Conservation (phyloP, 2,113 vertebrate genomes). For the Tenrec ecaudatus region DNA sequence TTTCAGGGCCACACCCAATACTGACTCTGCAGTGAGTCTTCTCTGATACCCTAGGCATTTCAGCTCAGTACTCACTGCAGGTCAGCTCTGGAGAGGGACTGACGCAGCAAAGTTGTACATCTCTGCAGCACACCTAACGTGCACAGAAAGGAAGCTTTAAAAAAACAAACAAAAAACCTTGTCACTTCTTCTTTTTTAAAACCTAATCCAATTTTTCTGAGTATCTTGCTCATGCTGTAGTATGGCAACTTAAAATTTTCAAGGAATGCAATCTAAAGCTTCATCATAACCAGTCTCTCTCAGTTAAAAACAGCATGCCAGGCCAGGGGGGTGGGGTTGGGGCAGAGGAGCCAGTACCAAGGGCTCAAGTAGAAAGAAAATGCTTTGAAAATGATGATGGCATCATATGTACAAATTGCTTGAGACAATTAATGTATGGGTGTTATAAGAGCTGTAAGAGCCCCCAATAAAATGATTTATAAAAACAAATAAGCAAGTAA, state of each 20-base stretch:
- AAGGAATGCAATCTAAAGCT: not conserved
- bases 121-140: not conserved
- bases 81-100: not conserved
- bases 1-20: not conserved
- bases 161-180: too few species aligned
- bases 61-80: not conserved
- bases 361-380: too few species aligned
- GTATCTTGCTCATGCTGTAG: not conserved
- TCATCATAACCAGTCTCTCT: not conserved
- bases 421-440: too few species aligned
- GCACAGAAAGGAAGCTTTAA: not conserved
- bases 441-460: too few species aligned
- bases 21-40: not conserved
- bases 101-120: too few species aligned
- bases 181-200: not conserved
- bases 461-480: too few species aligned
- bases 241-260: constrained; percentile 7
- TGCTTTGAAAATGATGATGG: too few species aligned
- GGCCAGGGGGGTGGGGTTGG: too few species aligned
- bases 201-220: not conserved
- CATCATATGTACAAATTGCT: too few species aligned
- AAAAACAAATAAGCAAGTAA: too few species aligned
- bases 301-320: not conserved
- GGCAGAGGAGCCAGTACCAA: too few species aligned
- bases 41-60: not conserved